A percentile compares a stretch with the other conserved stretches of the same genome.
Evolutionary conservation across 2,888 invertebrate species (phyloP).

Genomic region (Allophyes oxyacanthae): DNA sequence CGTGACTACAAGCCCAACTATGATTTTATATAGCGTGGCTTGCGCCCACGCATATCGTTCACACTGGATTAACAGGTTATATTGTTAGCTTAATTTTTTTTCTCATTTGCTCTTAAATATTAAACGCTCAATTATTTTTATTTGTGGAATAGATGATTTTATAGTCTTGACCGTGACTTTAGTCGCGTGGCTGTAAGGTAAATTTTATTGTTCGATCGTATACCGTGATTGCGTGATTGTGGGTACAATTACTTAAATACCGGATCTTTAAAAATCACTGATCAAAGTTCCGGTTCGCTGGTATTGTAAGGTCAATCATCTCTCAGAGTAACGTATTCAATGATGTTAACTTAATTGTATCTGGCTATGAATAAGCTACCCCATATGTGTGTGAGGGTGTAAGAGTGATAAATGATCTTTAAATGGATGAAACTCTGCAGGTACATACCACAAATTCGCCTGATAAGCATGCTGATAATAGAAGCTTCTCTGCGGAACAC

Average conservation of each 20-base stretch:
- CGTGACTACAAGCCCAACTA: constrained; percentile 64
- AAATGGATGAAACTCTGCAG: no score
- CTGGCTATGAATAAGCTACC: constrained; percentile 6
- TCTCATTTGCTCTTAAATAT: constrained; percentile 53
- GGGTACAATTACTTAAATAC: constrained; percentile 45
- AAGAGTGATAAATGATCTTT: no score
- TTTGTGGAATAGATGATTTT: constrained; percentile 41
- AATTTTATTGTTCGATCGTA: constrained; percentile 32
- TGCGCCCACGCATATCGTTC: constrained; percentile 75
- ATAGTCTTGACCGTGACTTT: constrained; percentile 49
- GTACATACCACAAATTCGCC: no score
- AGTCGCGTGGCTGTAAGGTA: constrained; percentile 52
- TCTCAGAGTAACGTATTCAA: constrained; percentile 21
- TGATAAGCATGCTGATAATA: no score
- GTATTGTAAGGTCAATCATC: constrained; percentile 43
- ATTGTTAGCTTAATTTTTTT: constrained; percentile 55
- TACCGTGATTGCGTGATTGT: constrained; percentile 47
- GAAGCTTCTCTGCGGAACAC: no score
- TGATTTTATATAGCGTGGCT: constrained; percentile 72
- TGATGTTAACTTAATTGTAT: constrained; percentile 8
- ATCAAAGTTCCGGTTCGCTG: constrained; percentile 46
- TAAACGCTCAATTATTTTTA: constrained; percentile 59
- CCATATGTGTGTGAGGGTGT: background rate
- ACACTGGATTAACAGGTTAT: constrained; percentile 67
- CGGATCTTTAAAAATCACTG: constrained; percentile 42